These are phyloP conservation scores for Odocoileus hemionus DNA, from an alignment of 2,113 vertebrate genomes.

Conservation along the genomic window DNA sequence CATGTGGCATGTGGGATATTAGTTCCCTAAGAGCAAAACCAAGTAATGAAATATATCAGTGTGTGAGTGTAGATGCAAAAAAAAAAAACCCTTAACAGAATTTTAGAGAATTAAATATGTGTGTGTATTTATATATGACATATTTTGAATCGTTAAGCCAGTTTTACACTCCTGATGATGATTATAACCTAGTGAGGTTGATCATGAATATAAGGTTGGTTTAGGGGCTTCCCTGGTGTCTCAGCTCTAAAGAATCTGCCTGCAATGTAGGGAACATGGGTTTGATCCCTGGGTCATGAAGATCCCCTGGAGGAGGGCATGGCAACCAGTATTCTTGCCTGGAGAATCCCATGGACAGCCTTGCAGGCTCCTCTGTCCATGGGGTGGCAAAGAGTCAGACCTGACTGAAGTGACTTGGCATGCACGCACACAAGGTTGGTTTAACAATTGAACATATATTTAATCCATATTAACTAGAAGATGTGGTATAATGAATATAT, in stretches of 20 bases:
- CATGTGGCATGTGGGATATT: neutral
- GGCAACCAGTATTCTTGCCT: neutral
- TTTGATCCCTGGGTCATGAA: neutral
- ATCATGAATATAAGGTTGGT: neutral
- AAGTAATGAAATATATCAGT: neutral
- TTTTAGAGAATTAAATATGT: neutral
- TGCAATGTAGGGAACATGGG: rapidly evolving
- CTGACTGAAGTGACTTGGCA: neutral
- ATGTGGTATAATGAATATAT: neutral
- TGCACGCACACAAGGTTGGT: neutral
- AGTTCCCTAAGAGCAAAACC: neutral
- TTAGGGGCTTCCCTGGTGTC: neutral
- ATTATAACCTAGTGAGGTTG: neutral
- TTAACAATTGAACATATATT: neutral
- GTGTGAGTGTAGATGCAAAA: neutral
- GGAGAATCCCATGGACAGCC: neutral
- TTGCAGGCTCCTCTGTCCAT: neutral
- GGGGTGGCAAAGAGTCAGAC: neutral
- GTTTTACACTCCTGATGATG: neutral
- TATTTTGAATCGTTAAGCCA: neutral
- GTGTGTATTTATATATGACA: neutral
- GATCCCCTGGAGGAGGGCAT: neutral
- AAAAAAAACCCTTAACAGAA: neutral
- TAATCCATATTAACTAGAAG: neutral
- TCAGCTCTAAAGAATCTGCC: neutral